These are phyloP conservation scores for Mythimna albipuncta DNA, from an alignment of 2,888 invertebrate species.

Conservation along the genomic window DNA sequence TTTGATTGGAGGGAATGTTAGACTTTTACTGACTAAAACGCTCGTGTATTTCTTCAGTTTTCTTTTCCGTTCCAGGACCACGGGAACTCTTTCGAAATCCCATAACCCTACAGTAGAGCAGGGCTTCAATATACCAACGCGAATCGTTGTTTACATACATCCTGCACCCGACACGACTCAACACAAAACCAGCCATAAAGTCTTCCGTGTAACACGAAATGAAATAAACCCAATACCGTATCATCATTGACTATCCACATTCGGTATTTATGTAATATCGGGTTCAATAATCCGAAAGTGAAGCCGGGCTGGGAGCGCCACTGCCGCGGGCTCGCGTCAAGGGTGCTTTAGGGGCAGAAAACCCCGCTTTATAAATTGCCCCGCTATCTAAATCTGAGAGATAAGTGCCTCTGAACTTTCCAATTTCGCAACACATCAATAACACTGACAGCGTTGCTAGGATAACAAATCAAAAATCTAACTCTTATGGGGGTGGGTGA, in stretches of 20 bases:
- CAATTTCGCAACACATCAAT: slow-evolving; percentile 91
- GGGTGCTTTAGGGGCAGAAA: slow-evolving; percentile 85
- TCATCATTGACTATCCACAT: slow-evolving; percentile 63
- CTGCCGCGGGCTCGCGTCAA: slow-evolving; percentile 76
- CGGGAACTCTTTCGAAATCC: too few relatives aligned
- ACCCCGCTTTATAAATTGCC: slow-evolving; percentile 89
- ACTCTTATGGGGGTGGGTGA: slow-evolving; percentile 76
- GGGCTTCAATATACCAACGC: background rate
- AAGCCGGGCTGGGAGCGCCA: slow-evolving; percentile 67
- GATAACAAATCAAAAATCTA: slow-evolving; percentile 88
- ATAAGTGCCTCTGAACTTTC: slow-evolving; percentile 90
- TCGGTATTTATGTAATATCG: slow-evolving; percentile 67
- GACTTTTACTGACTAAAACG: too few relatives aligned
- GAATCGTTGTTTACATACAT: slow-evolving; percentile 41
- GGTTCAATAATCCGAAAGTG: slow-evolving; percentile 63
- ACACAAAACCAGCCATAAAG: slow-evolving; percentile 41
- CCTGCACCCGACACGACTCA: slow-evolving; percentile 26
- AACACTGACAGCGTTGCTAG: slow-evolving; percentile 85
- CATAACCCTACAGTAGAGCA: background rate
- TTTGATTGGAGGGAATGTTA: too few relatives aligned
- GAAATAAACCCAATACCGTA: slow-evolving; percentile 61
- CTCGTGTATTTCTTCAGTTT: too few relatives aligned
- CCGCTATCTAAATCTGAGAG: slow-evolving; percentile 89
- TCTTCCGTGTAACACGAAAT: slow-evolving; percentile 54
- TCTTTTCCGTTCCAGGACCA: too few relatives aligned